Evolutionary conservation across 1,140 invertebrate genomes (phyloP).

Genomic region (Leptinotarsa undecemlineata): DNA sequence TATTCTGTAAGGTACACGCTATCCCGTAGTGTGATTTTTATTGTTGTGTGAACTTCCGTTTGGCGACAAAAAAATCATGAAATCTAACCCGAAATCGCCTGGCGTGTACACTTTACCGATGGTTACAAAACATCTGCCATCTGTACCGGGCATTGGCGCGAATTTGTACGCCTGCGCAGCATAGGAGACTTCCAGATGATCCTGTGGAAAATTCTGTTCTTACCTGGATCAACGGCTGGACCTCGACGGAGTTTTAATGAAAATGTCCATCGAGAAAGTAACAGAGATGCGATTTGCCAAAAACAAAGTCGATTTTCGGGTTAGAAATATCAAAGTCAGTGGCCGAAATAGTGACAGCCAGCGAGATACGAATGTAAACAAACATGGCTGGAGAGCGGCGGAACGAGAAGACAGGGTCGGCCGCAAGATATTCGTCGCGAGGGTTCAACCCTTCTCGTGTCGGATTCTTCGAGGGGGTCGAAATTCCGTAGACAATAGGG

Average conservation of each 20-base stretch:
- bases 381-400: slow-evolving; percentile 42
- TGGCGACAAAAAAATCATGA: slow-evolving; percentile 36
- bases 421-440: slow-evolving; percentile 20
- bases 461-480: slow-evolving; percentile 33
- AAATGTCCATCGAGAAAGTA: slow-evolving; percentile 13
- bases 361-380: slow-evolving; percentile 47
- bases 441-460: slow-evolving; percentile 40
- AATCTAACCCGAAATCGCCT: slow-evolving; percentile 29
- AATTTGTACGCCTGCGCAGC: slow-evolving; percentile 50
- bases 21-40: slow-evolving; percentile 27
- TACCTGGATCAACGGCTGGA: slow-evolving; percentile 25
- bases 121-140: slow-evolving; percentile 56
- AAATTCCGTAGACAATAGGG: background rate
- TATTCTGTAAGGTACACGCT: slow-evolving; percentile 34
- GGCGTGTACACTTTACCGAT: slow-evolving; percentile 39
- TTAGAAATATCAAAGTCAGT: slow-evolving; percentile 15
- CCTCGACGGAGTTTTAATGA: slow-evolving; percentile 29
- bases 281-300: background rate
- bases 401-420: background rate
- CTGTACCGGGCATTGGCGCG: slow-evolving; percentile 55
- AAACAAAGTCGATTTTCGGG: background rate
- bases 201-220: slow-evolving; percentile 29
- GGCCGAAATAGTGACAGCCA: slow-evolving; percentile 29
- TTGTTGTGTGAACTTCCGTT: slow-evolving; percentile 21
- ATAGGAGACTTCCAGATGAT: slow-evolving; percentile 48